A percentile compares a stretch with the other conserved stretches of the same genome.
Conservation (phyloP, 1,140 invertebrate species). For the Muscidifurax raptorellus region DNA sequence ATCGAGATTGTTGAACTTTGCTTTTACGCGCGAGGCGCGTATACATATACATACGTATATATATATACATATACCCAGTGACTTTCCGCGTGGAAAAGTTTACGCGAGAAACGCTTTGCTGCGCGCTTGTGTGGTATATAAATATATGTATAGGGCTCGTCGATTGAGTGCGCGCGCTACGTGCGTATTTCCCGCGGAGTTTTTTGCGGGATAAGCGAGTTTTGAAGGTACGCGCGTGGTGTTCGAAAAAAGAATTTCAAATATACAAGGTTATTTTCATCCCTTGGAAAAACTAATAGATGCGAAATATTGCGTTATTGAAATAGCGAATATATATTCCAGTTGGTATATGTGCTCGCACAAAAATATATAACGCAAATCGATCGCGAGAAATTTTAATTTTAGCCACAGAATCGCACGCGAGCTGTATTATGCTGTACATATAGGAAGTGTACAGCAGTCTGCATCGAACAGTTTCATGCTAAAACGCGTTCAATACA, state of each 20-base stretch:
- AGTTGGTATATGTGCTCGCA: too few species aligned
- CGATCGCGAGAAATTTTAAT: not conserved
- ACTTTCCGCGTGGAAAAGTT: constrained; percentile 41
- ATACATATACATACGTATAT: not conserved
- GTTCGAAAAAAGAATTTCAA: too few species aligned
- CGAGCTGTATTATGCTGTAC: not conserved
- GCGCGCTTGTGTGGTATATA: not conserved
- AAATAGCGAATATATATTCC: too few species aligned
- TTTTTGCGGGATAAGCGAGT: too few species aligned
- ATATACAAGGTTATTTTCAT: too few species aligned
- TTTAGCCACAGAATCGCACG: not conserved
- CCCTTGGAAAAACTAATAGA: too few species aligned
- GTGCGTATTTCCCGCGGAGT: too few species aligned
- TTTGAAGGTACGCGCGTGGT: too few species aligned
- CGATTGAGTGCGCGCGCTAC: not conserved
- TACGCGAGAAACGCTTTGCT: constrained; percentile 27
- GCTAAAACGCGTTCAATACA: not conserved
- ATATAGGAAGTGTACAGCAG: not conserved
- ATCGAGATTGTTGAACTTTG: constrained; percentile 34
- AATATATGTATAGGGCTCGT: not conserved
- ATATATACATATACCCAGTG: not conserved
- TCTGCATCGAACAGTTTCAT: not conserved
- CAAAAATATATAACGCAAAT: not conserved
- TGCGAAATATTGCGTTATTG: too few species aligned
- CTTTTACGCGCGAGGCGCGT: not conserved